Percentiles rank a stretch among this genome's conserved stretches.
Evolutionary conservation across 1,140 invertebrate species (phyloP).

Genomic region (Pentalonia nigronervosa): DNA sequence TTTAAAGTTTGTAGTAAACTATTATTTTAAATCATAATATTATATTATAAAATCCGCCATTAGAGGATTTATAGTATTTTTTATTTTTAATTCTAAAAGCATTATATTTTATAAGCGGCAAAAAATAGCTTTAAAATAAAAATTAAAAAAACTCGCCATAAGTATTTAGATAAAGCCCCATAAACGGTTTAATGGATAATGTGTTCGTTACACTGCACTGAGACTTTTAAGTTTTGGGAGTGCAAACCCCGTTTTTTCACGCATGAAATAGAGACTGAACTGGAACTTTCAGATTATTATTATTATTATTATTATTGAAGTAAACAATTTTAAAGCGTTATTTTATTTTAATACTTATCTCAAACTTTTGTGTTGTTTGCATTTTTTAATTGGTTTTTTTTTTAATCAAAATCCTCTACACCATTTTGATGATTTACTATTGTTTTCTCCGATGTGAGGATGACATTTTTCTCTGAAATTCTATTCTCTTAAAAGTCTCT

Average conservation of each 20-base stretch:
- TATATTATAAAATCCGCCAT: background rate
- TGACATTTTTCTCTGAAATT: background rate
- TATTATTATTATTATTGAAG: background rate
- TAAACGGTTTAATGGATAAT: constrained; percentile 3
- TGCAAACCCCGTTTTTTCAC: background rate
- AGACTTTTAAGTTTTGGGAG: background rate
- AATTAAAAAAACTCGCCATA: background rate
- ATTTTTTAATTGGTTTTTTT: constrained; percentile 7
- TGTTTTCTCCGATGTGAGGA: background rate
- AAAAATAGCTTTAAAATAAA: background rate
- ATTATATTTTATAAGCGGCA: background rate
- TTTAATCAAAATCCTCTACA: background rate
- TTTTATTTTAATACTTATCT: background rate
- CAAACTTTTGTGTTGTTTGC: constrained; percentile 1
- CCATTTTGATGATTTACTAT: background rate
- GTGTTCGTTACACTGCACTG: constrained; percentile 1
- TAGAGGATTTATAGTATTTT: background rate
- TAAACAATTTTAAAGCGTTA: background rate
- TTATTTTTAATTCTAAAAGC: background rate
- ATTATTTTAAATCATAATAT: background rate
- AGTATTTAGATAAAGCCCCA: background rate
- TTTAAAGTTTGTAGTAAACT: background rate
- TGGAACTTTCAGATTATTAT: background rate
- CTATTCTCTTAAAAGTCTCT: background rate
- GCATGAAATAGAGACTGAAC: background rate